phyloP scores from a whole-genome alignment of 2,888 invertebrate genomes.

The Arctia plantaginis region DNA sequence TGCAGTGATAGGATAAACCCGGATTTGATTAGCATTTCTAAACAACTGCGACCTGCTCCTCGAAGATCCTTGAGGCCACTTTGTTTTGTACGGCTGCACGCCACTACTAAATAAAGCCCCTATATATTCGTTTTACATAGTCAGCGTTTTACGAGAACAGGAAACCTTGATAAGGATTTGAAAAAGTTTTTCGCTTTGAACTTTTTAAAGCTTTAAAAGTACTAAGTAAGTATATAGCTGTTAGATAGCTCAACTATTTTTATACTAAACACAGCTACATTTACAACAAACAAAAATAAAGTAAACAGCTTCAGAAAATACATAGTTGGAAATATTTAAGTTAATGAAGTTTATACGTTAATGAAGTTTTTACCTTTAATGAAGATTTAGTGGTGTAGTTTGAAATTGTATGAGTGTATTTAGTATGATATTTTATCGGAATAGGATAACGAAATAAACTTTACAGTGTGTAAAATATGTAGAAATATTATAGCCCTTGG shows the following conservation, averaged over 20 bases:
- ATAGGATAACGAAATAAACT: too few relatives aligned
- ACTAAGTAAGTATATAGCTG: neutral
- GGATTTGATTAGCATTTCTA: slow-evolving; percentile 70
- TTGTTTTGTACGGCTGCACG: slow-evolving; percentile 44
- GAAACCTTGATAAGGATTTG: slow-evolving; percentile 46
- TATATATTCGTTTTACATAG: slow-evolving; percentile 40
- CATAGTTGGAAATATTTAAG: neutral
- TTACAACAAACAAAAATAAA: neutral
- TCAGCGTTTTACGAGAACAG: slow-evolving; percentile 51
- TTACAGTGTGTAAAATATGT: too few relatives aligned
- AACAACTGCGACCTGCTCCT: slow-evolving; percentile 58
- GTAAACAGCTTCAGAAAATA: neutral
- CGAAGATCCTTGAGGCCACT: slow-evolving; percentile 50
- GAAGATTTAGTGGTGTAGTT: too few relatives aligned
- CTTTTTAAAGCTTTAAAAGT: slow-evolving; percentile 18
- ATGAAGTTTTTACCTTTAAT: too few relatives aligned
- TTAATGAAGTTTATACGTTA: too few relatives aligned
- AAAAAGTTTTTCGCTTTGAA: slow-evolving; percentile 24
- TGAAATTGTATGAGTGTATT: too few relatives aligned
- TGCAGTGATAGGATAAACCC: slow-evolving; percentile 55
- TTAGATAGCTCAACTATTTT: neutral
- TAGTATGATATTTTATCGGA: too few relatives aligned
- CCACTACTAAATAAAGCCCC: slow-evolving; percentile 46
- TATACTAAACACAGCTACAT: neutral
- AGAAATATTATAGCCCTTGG: too few relatives aligned